Evolutionary conservation across 2,797 vertebrate genomes (phyloP).

Genomic region (Balearica regulorum): DNA sequence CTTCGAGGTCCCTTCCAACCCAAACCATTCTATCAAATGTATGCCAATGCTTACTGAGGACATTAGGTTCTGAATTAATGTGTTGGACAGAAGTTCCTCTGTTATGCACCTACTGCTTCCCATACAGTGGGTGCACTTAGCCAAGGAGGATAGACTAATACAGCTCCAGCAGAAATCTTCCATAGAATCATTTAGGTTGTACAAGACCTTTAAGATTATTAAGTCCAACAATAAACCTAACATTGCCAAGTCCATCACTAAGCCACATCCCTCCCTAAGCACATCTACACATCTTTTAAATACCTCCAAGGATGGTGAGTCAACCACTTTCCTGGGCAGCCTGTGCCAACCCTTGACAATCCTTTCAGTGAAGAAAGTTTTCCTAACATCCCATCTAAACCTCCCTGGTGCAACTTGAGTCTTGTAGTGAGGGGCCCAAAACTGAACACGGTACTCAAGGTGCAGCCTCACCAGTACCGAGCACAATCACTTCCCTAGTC

Average conservation of each 20-base stretch:
- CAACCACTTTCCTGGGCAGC: not conserved
- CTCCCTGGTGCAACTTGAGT: not conserved
- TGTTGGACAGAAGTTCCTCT: not conserved
- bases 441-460: not conserved
- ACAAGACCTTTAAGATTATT: not conserved
- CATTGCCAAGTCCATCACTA: not conserved
- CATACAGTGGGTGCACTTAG: not conserved
- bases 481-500: not conserved
- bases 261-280: not conserved
- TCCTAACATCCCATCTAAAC: not conserved
- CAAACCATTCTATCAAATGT: not conserved
- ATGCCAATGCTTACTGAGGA: not conserved
- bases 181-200: not conserved
- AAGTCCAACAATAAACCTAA: not conserved
- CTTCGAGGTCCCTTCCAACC: not conserved
- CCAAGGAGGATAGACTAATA: not conserved
- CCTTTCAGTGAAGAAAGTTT: not conserved
- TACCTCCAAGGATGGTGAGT: not conserved
- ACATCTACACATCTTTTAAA: fast-evolving
- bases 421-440: not conserved
- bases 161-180: not conserved
- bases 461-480: fast-evolving
- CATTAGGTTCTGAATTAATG: not conserved
- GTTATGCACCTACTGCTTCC: not conserved
- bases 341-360: not conserved